These are phyloP conservation scores for Arizona elegans DNA, from an alignment of 2,113 vertebrate genomes.

Conservation along the genomic window DNA sequence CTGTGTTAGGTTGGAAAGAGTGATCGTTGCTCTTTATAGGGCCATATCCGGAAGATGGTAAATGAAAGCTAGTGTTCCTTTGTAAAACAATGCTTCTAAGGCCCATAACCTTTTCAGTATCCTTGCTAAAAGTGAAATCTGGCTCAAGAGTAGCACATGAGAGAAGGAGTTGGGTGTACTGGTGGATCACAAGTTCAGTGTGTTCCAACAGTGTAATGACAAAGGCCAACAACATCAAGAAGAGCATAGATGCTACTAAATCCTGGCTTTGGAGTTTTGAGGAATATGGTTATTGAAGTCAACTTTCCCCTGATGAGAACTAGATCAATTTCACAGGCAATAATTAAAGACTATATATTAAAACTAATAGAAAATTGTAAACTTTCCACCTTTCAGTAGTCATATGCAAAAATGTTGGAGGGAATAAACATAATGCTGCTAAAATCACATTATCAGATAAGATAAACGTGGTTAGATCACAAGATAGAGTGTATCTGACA, in stretches of 20 bases:
- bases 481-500: not conserved
- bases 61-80: too few relatives aligned
- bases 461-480: not conserved
- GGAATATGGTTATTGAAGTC: not conserved
- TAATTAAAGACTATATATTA: not conserved
- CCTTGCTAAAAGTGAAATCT: not conserved
- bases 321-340: not conserved
- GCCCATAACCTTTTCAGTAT: too few relatives aligned
- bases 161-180: not conserved
- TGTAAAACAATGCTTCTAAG: too few relatives aligned
- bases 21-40: too few relatives aligned
- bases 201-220: not conserved
- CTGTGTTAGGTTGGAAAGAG: too few relatives aligned
- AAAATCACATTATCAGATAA: not conserved
- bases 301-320: not conserved
- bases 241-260: not conserved
- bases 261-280: not conserved
- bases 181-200: not conserved
- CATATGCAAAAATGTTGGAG: not conserved
- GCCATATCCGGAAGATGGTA: too few relatives aligned
- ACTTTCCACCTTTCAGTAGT: not conserved
- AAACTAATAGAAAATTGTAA: not conserved
- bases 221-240: not conserved
- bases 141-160: not conserved
- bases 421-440: not conserved